These are phyloP conservation scores for Cromileptes altivelis DNA, from an alignment of 2,113 vertebrate genomes.

Conservation along the genomic window DNA sequence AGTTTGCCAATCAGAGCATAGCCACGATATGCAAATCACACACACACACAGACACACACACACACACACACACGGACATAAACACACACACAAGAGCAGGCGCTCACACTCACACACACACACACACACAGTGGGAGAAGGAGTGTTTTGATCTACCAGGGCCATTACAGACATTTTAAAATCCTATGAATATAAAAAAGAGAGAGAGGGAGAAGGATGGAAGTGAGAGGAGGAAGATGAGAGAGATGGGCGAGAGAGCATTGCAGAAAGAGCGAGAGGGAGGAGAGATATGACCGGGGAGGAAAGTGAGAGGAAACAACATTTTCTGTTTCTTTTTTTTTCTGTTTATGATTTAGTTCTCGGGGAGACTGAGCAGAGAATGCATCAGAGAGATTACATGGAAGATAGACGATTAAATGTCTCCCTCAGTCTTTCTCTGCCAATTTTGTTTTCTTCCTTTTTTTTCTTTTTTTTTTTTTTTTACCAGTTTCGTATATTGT, in stretches of 20 bases:
- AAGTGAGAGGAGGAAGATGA: conserved; percentile 55
- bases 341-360: conserved; percentile 56
- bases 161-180: conserved; percentile 85
- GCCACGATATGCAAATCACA: conserved; percentile 76
- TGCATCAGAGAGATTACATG: conserved; percentile 55
- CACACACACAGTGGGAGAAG: conserved; percentile 59
- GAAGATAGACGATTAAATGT: conserved; percentile 57
- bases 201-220: conserved; percentile 60
- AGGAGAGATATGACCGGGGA: conserved; percentile 14
- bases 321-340: conserved; percentile 44
- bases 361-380: conserved; percentile 19
- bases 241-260: conserved; percentile 54
- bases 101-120: conserved; percentile 20
- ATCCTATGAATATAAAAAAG: conserved; percentile 83
- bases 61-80: conserved; percentile 8
- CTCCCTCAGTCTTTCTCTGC: conserved; percentile 15
- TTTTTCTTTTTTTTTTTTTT: not conserved
- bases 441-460: conserved; percentile 14
- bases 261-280: conserved; percentile 1
- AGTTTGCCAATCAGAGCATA: conserved; percentile 82
- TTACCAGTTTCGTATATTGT: not conserved
- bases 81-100: not conserved
- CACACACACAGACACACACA: conserved; percentile 7
- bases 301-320: conserved; percentile 57
- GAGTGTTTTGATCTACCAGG: conserved; percentile 80